Percentiles rank a stretch among this genome's conserved stretches.
Conservation (phyloP, 2,888 invertebrate species). For the Heliconius ethilla region DNA sequence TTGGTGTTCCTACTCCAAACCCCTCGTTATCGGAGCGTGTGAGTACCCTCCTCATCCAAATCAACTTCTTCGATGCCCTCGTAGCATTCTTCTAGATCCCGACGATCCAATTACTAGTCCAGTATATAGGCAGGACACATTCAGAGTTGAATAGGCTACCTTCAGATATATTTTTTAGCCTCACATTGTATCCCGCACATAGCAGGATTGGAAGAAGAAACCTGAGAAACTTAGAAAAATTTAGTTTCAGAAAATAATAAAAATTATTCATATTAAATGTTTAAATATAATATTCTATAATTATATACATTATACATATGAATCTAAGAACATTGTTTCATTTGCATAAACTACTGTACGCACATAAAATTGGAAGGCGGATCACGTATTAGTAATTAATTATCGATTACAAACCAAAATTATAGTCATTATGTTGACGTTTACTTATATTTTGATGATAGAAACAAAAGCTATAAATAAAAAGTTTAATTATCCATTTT, state of each 20-base stretch:
- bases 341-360: constrained; percentile 29
- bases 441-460: constrained; percentile 9
- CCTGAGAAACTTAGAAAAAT: no score
- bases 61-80: no score
- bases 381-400: constrained; percentile 24
- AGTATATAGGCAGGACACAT: no score
- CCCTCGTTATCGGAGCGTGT: no score
- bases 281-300: not conserved
- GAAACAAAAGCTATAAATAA: constrained; percentile 13
- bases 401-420: constrained; percentile 26
- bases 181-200: not conserved
- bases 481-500: constrained; percentile 16
- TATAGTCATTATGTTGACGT: constrained; percentile 12
- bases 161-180: not conserved
- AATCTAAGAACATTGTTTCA: constrained; percentile 15
- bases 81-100: no score
- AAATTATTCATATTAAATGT: not conserved
- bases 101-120: no score
- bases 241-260: no score
- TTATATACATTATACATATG: not conserved
- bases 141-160: no score
- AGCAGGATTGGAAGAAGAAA: not conserved
- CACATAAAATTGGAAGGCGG: constrained; percentile 14
- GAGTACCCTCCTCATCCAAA: no score
- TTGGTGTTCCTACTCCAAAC: no score